Percentiles rank a stretch among this genome's conserved stretches.
phyloP scores from a whole-genome alignment of 2,113 vertebrate genomes.

The Struthidea cinerea region DNA sequence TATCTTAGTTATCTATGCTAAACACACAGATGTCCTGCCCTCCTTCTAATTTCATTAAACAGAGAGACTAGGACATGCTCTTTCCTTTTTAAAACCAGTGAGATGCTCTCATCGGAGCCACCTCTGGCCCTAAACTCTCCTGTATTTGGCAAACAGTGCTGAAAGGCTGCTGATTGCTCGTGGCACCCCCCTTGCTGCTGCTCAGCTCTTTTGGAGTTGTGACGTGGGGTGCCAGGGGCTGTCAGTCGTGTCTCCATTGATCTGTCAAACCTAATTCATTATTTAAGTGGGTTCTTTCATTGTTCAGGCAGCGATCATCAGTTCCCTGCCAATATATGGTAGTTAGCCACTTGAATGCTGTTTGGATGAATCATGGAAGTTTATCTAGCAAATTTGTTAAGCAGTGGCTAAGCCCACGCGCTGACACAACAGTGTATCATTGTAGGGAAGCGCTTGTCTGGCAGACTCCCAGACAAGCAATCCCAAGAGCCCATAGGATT shows the following conservation, averaged over 20 bases:
- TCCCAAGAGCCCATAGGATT: conserved; percentile 40
- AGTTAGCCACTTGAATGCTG: conserved; percentile 39
- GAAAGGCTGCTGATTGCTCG: neutral
- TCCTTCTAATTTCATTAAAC: conserved; percentile 22
- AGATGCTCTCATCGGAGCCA: neutral
- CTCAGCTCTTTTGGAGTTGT: neutral
- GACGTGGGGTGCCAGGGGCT: neutral
- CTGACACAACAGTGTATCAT: neutral
- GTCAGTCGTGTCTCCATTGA: neutral
- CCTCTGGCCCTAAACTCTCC: neutral
- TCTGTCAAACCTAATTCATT: neutral
- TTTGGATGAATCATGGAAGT: conserved; percentile 31
- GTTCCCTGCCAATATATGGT: neutral
- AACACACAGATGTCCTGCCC: neutral
- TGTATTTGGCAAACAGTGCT: neutral
- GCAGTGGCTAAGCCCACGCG: conserved; percentile 22
- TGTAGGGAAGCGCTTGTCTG: conserved; percentile 26
- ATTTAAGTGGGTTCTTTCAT: neutral
- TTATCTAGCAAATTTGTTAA: conserved; percentile 33
- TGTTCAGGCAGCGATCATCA: neutral
- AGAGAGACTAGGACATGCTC: neutral
- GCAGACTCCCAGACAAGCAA: conserved; percentile 33
- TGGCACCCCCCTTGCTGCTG: neutral
- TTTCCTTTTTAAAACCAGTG: conserved; percentile 3
- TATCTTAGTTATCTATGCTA: neutral